These are phyloP conservation scores for Micromussa lordhowensis DNA, from an alignment of 92 coral and sea anemone genomes.

Conservation along the genomic window DNA sequence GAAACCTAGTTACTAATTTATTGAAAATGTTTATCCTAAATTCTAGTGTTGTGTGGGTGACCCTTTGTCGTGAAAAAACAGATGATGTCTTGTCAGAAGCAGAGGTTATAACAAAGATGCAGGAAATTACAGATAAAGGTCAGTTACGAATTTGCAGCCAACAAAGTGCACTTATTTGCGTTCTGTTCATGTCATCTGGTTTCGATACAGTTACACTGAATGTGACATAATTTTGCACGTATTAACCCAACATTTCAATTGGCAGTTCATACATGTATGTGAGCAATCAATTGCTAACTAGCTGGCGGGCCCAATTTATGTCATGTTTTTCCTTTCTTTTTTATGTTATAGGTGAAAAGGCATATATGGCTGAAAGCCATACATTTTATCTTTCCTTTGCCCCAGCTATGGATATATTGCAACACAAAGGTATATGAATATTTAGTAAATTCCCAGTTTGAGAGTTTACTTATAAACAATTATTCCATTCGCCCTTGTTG, in stretches of 20 bases:
- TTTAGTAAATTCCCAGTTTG: no score
- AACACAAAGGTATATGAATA: conserved; percentile 73
- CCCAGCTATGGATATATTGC: conserved; percentile 78
- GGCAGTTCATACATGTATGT: no score
- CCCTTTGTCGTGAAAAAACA: conserved; percentile 13
- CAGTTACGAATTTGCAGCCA: no score
- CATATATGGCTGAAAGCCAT: conserved; percentile 84
- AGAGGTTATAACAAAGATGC: conserved; percentile 52
- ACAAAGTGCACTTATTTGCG: no score
- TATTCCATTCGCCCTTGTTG: no score
- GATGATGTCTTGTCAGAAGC: conserved; percentile 59
- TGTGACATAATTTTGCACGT: no score
- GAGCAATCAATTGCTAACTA: no score
- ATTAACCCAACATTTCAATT: no score
- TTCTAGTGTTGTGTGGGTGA: conserved; percentile 24
- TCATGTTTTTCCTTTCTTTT: neutral
- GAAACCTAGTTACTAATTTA: neutral
- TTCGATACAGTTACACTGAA: no score
- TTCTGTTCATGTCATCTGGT: no score
- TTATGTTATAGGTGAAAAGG: conserved; percentile 49
- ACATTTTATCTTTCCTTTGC: conserved; percentile 83
- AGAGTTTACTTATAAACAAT: no score
- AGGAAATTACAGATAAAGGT: conserved; percentile 62
- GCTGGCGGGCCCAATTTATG: neutral
- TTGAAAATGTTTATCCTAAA: neutral